A percentile compares a stretch with the other conserved stretches of the same genome.
Evolutionary conservation across 2,797 vertebrate genomes (phyloP).

Genomic region (Ispidina picta): DNA sequence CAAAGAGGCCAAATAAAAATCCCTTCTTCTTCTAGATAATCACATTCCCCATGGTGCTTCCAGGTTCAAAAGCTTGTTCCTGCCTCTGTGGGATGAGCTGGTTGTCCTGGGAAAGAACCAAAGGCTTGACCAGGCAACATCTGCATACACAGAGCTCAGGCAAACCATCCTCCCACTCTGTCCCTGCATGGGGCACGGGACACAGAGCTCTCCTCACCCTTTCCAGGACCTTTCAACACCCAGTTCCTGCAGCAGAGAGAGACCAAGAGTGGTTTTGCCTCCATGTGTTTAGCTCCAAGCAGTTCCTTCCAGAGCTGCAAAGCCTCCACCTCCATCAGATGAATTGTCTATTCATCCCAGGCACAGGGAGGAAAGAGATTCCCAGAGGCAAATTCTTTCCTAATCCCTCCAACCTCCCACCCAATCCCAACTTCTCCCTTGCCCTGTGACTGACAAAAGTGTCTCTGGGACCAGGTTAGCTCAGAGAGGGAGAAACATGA

Average conservation of each 20-base stretch:
- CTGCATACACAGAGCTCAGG: background rate
- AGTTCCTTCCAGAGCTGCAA: background rate
- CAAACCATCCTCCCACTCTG: background rate
- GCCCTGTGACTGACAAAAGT: background rate
- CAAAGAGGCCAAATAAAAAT: background rate
- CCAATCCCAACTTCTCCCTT: background rate
- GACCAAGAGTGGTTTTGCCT: background rate
- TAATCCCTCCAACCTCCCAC: background rate
- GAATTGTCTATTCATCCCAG: background rate
- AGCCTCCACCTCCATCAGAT: background rate
- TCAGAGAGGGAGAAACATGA: background rate
- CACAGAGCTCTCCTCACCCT: background rate
- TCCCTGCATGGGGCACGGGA: fast-evolving
- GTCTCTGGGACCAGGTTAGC: background rate
- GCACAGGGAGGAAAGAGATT: constrained; percentile 12
- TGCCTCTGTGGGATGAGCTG: background rate
- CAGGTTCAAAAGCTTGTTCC: background rate
- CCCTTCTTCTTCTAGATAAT: background rate
- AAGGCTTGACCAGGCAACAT: background rate
- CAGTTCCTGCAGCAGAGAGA: background rate
- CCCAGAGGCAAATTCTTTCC: constrained; percentile 6
- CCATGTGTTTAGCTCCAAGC: background rate
- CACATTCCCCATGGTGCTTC: background rate
- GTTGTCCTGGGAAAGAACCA: background rate
- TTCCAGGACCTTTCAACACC: background rate